Evolutionary conservation across 2,797 vertebrate species (phyloP), one percentile per base, ranked within the genome.

Genomic region (Oreochromis grahami): DNA sequence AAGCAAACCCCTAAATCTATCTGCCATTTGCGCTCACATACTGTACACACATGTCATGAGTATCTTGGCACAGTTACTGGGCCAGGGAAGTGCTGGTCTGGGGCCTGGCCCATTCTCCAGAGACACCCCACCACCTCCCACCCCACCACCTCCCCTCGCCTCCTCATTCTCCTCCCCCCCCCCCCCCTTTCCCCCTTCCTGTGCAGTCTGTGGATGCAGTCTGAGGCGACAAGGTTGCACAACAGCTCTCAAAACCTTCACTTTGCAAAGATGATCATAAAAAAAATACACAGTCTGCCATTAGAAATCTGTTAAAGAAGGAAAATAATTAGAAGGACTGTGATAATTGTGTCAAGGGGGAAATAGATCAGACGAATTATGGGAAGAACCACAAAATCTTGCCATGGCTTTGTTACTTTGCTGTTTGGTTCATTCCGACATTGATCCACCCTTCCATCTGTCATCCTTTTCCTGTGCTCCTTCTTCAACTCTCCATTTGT

Each of bases 1-100:
- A 95, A 94, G 94, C 93, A 93, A 95, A 94, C 91, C 91, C 76
- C 81, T 93, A 94, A 95, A 96, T 96, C 96, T 97, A 96, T 96
- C 94, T 93, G 94, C 93, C 96, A 93, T 96, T 96, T 95, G 92
- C 10, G 87, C 91, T 92, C 92, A 68, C 94, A 96, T 94, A 95
- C 95, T 96, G 92, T 94, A 91, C 94, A 93, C 95, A 95, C 87
- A 89, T 90, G 92, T 83, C 94, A 92, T 89, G 91, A 95, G 92
- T 91, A 94, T 95, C 94, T 96, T 96, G 95, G 92, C 95, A 93
- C 85, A 91, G 91, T 95, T 96, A 92, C 94, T 90, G 93, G 93
- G 85, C 93, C 94, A 94, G 91, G 91, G 90, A 93, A 96, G 95
- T 96, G 94, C 90, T 96, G 96, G 95, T 95, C 94, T 94, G 94